phyloP scores from a whole-genome alignment of 2,113 vertebrate species.

The Probosciger aterrimus region DNA sequence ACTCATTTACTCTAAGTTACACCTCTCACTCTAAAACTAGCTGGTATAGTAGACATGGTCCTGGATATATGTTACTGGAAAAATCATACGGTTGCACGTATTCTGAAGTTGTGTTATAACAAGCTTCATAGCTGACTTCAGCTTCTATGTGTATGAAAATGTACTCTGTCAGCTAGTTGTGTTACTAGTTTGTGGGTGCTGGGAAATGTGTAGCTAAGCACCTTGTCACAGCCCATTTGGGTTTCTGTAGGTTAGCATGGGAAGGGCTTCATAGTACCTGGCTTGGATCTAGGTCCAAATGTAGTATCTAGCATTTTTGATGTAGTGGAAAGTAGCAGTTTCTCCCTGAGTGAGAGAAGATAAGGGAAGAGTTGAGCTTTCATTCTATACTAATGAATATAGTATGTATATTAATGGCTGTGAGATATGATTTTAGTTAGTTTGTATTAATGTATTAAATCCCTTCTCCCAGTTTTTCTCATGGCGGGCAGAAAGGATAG shows the following conservation, averaged over 20 bases:
- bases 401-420: not conserved
- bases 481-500: not conserved
- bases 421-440: not conserved
- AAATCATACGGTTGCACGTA: rapidly evolving
- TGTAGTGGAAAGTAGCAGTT: not conserved
- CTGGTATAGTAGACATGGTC: not conserved
- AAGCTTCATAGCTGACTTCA: not conserved
- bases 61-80: not conserved
- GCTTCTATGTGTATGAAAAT: not conserved
- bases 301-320: not conserved
- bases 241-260: not conserved
- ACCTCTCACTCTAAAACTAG: not conserved
- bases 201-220: not conserved
- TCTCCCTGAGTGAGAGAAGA: not conserved
- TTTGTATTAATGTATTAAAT: not conserved
- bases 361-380: not conserved
- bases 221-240: not conserved
- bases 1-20: not conserved
- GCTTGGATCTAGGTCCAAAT: not conserved
- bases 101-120: not conserved
- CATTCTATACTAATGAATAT: not conserved
- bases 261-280: not conserved
- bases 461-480: not conserved
- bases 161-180: not conserved
- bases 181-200: not conserved